Evolutionary conservation across 2,113 vertebrate genomes (phyloP).

Genomic region (Hiodon alosoides): DNA sequence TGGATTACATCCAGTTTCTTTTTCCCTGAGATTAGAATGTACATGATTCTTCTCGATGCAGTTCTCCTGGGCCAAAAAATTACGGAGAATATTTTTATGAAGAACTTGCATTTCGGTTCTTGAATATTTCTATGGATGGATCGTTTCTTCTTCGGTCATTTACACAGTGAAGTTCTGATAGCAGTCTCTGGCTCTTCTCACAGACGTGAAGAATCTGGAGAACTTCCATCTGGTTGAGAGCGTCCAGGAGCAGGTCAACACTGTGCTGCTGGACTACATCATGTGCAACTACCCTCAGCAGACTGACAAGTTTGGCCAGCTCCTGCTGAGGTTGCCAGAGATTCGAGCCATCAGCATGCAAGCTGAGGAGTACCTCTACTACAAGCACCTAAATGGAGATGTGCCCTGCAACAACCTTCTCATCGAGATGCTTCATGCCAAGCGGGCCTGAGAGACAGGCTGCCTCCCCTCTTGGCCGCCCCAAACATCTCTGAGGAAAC

Average conservation of each 20-base stretch:
- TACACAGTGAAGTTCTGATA: background rate
- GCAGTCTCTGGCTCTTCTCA: constrained; percentile 21
- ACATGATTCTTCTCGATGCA: too few relatives aligned
- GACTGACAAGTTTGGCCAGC: constrained; percentile 93
- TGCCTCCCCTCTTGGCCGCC: background rate
- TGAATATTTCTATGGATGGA: too few relatives aligned
- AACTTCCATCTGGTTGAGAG: constrained; percentile 96
- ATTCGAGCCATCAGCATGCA: constrained; percentile 96
- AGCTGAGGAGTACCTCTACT: constrained; percentile 97
- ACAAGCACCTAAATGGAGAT: constrained; percentile 97
- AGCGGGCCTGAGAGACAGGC: constrained; percentile 72
- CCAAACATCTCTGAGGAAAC: constrained; percentile 18
- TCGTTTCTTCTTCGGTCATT: too few relatives aligned
- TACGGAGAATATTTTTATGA: too few relatives aligned
- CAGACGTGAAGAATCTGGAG: constrained; percentile 97
- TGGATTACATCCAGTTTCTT: too few relatives aligned
- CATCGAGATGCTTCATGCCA: constrained; percentile 98
- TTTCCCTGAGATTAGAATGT: too few relatives aligned
- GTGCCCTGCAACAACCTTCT: constrained; percentile 98
- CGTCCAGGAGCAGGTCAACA: constrained; percentile 94
- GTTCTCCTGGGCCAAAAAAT: too few relatives aligned
- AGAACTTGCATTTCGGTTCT: too few relatives aligned
- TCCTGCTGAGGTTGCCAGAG: constrained; percentile 89
- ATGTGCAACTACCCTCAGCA: constrained; percentile 97
- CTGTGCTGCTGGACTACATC: constrained; percentile 92